Evolutionary conservation across 2,113 vertebrate genomes (phyloP).

Genomic region (Gymnorhina tibicen): DNA sequence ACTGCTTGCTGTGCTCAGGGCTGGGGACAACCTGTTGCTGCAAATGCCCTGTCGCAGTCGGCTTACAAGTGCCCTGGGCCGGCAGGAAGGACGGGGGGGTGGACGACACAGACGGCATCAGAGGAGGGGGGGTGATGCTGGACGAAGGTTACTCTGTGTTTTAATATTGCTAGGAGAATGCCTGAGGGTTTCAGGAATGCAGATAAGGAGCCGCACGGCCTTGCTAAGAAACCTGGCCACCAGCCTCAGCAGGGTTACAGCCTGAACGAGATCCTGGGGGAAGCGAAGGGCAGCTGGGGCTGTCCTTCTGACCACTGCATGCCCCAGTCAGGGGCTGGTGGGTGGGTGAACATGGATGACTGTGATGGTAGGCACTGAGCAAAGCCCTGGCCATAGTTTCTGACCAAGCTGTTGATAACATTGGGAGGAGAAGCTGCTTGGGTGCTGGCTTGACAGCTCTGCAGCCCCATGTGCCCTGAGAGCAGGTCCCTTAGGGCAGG

Average conservation of each 20-base stretch:
- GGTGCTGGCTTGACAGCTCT: background rate
- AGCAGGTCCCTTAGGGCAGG: background rate
- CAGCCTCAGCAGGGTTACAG: slow-evolving; percentile 33
- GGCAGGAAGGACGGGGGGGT: background rate
- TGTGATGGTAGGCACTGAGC: background rate
- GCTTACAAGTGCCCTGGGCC: background rate
- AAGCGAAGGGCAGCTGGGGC: background rate
- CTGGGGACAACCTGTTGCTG: slow-evolving; percentile 1
- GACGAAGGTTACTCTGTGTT: slow-evolving; percentile 65
- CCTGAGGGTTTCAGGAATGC: slow-evolving; percentile 69
- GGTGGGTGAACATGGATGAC: background rate
- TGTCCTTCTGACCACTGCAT: background rate
- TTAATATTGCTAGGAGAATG: slow-evolving; percentile 66
- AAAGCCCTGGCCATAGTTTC: background rate
- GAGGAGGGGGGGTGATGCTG: slow-evolving; percentile 27
- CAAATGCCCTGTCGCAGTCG: background rate
- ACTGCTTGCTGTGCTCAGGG: background rate
- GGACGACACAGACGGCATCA: background rate
- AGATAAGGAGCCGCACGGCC: slow-evolving; percentile 61
- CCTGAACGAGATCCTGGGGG: background rate
- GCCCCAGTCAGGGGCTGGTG: background rate
- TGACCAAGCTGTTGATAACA: background rate
- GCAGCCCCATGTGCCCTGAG: fast-evolving
- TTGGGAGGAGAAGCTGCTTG: background rate
- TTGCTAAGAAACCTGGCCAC: slow-evolving; percentile 55